Evolutionary conservation across 2,797 vertebrate species (phyloP), one percentile per base, ranked within the genome.

Genomic region (Coranthus polyacanthus): DNA sequence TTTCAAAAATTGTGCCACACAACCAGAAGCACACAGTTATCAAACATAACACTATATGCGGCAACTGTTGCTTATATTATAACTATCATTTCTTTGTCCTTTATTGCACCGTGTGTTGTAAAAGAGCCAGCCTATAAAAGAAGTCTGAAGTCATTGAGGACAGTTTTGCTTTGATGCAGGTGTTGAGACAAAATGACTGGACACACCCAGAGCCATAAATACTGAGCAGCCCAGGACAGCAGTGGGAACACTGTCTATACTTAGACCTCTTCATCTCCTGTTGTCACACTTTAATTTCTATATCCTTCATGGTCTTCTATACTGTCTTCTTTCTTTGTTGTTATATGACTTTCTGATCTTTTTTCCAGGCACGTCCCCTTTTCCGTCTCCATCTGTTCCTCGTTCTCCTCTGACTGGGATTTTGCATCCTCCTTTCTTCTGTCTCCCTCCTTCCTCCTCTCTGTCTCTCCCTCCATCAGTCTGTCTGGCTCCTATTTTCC

Each of bases 141-240:
- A 26, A 26, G 45, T 29, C 7, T 18, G 17, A 71, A 21, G 45
- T 74, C 21, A 34, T 63, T 41, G 56, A 72, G 70, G 76, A 66
- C 74, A 75, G 53, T 53, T 54, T 26, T 36, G 59, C 53, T 24
- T 5, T 45, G 52, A 45, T 55, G 68, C 49, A 61, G 61, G 56
- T 73, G 59, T 53, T 34, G 29, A 75, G 74, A 75, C 59, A 55
- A 51, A 60, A 75, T 75, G 68, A 72, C 66, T 44, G 34, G 62
- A 42, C 83, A 77, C 69, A 61, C 42, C 51, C 60, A 32, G 52
- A 51, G 43, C 10, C 62, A 77, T 83, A 79, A 88, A 86, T 78
- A 84, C 68, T 46, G 22, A 45, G 22, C 21, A 41, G 49, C 32
- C 61, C 50, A 71, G 60, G 49, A 75, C 55, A 66, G 58, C 54